These are phyloP conservation scores for Paramormyrops hopkinsi DNA, from an alignment of 2,797 vertebrate species.

Conservation along the genomic window DNA sequence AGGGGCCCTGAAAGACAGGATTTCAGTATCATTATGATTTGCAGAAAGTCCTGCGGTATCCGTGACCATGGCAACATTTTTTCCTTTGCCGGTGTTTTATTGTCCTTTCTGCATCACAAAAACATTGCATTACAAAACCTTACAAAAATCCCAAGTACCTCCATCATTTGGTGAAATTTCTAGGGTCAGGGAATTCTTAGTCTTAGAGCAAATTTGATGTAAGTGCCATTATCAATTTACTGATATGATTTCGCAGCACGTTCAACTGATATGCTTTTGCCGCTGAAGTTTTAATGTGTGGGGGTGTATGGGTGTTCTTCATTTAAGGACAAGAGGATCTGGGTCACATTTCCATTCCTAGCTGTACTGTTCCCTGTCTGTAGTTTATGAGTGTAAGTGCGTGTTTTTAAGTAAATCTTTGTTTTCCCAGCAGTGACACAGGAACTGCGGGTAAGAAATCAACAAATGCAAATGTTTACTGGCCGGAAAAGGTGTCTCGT, in stretches of 20 bases:
- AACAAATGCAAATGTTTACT: background rate
- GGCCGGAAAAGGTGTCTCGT: background rate
- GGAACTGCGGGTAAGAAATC: background rate
- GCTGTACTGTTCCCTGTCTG: background rate
- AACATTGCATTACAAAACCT: background rate
- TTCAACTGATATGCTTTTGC: background rate
- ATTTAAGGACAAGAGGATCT: background rate
- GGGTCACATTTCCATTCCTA: background rate
- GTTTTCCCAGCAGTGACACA: background rate
- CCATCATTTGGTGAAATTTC: background rate
- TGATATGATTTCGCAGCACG: background rate
- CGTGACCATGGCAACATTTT: slow-evolving; percentile 36
- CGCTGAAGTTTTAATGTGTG: background rate
- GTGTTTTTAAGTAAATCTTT: background rate
- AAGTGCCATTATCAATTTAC: background rate
- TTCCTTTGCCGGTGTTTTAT: slow-evolving; percentile 15
- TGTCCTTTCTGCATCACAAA: background rate
- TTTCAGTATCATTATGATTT: background rate
- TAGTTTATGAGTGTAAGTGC: background rate
- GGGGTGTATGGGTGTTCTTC: background rate
- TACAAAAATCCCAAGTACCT: background rate
- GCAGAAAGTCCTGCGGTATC: slow-evolving; percentile 18
- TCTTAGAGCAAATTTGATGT: background rate
- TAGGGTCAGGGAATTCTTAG: background rate
- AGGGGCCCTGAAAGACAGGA: background rate